Evolutionary conservation across 2,888 invertebrate species (phyloP).

Genomic region (Callimorpha dominula): DNA sequence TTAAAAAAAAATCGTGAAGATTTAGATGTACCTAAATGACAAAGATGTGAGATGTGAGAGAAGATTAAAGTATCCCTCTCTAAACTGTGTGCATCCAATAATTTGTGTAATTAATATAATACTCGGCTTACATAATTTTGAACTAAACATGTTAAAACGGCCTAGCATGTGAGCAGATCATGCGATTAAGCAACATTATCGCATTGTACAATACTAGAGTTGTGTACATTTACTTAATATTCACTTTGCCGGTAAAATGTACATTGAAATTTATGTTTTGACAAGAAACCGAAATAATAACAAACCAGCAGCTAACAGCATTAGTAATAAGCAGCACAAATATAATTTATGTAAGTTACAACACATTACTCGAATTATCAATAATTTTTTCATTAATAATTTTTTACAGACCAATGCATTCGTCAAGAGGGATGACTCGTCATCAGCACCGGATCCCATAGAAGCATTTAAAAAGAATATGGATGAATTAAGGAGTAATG

Average conservation of each 20-base stretch:
- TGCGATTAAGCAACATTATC: not conserved
- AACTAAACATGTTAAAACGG: not conserved
- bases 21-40: not conserved
- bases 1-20: not conserved
- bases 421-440: slow-evolving; percentile 57
- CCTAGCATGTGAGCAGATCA: not conserved
- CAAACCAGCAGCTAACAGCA: too few species aligned
- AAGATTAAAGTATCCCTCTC: too few species aligned
- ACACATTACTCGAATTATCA: not conserved
- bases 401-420: slow-evolving; percentile 56
- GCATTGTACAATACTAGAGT: not conserved
- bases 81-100: not conserved
- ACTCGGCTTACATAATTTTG: not conserved
- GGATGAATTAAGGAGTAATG: slow-evolving; percentile 65
- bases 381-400: not conserved
- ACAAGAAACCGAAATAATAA: too few species aligned
- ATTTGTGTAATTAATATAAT: not conserved
- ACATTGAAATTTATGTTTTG: too few species aligned
- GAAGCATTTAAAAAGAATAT: slow-evolving; percentile 66
- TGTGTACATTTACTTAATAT: not conserved
- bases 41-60: too few species aligned
- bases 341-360: not conserved
- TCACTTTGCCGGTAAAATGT: too few species aligned
- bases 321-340: not conserved
- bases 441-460: slow-evolving; percentile 51